Evolutionary conservation across 2,888 invertebrate genomes (phyloP).

Genomic region (Blera fallax): DNA sequence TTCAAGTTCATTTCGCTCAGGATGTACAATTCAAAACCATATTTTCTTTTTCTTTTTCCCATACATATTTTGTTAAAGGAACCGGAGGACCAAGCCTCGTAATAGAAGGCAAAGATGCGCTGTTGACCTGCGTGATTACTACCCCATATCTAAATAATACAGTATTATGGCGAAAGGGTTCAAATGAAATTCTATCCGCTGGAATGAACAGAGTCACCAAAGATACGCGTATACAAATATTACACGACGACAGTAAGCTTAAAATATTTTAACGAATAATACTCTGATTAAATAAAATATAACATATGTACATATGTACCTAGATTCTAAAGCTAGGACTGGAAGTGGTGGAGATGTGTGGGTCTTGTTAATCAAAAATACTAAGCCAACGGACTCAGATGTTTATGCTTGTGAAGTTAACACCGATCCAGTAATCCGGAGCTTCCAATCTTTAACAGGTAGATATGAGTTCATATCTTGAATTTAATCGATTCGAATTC

Average conservation of each 20-base stretch:
- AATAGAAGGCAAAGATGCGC: constrained; percentile 89
- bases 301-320: constrained; percentile 23
- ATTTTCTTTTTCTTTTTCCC: too few species aligned
- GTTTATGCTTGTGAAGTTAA: constrained; percentile 93
- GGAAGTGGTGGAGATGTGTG: constrained; percentile 90
- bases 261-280: not conserved
- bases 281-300: not conserved
- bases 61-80: constrained; percentile 74
- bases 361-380: constrained; percentile 90
- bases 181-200: constrained; percentile 88
- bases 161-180: constrained; percentile 89
- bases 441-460: constrained; percentile 91
- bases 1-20: too few species aligned
- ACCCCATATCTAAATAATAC: constrained; percentile 84
- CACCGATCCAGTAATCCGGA: constrained; percentile 89
- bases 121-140: constrained; percentile 91
- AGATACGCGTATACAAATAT: constrained; percentile 87
- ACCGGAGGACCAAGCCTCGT: constrained; percentile 82
- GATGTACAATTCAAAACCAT: too few species aligned
- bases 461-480: constrained; percentile 73
- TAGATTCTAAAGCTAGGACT: constrained; percentile 79
- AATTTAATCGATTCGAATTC: not conserved
- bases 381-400: constrained; percentile 88
- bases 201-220: constrained; percentile 89
- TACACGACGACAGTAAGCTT: constrained; percentile 89